Percentiles rank a stretch among this genome's conserved stretches.
Conservation (phyloP, 2,888 invertebrate species). For the Platycnemis pennipes region DNA sequence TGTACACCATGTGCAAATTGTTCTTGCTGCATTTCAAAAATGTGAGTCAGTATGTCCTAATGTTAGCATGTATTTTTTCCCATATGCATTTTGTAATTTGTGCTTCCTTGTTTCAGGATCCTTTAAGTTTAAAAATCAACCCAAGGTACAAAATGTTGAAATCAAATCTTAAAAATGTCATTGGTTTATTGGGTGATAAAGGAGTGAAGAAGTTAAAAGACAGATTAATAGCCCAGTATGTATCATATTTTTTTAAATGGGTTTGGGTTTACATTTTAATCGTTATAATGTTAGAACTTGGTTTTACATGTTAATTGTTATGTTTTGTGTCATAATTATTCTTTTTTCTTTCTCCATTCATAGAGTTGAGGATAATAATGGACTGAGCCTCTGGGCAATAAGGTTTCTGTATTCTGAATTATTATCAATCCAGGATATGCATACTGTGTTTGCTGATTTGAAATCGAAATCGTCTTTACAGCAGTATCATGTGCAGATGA, state of each 20-base stretch:
- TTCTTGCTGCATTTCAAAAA: conserved; percentile 78
- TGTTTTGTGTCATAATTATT: background rate
- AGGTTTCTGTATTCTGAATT: conserved; percentile 32
- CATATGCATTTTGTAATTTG: conserved; percentile 69
- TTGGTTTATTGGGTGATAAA: conserved; percentile 73
- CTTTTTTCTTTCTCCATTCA: background rate
- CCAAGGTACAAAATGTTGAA: conserved; percentile 74
- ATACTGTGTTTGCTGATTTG: conserved; percentile 23
- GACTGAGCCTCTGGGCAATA: background rate
- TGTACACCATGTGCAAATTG: conserved; percentile 76
- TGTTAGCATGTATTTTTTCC: conserved; percentile 64
- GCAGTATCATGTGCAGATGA: background rate
- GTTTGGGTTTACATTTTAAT: background rate
- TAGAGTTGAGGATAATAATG: conserved; percentile 37
- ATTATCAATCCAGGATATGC: background rate
- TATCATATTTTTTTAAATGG: background rate
- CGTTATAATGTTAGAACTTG: too few relatives aligned
- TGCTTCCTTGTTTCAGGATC: conserved; percentile 76
- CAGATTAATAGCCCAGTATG: background rate
- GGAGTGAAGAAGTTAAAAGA: background rate
- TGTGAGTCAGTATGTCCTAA: conserved; percentile 75
- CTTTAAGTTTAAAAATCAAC: conserved; percentile 76
- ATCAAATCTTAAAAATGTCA: conserved; percentile 75
- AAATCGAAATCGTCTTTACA: background rate
- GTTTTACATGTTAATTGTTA: background rate